Percentiles rank a stretch among this genome's conserved stretches.
phyloP scores from a whole-genome alignment of 2,888 invertebrate species.

The Polydrusus pterygomalis region DNA sequence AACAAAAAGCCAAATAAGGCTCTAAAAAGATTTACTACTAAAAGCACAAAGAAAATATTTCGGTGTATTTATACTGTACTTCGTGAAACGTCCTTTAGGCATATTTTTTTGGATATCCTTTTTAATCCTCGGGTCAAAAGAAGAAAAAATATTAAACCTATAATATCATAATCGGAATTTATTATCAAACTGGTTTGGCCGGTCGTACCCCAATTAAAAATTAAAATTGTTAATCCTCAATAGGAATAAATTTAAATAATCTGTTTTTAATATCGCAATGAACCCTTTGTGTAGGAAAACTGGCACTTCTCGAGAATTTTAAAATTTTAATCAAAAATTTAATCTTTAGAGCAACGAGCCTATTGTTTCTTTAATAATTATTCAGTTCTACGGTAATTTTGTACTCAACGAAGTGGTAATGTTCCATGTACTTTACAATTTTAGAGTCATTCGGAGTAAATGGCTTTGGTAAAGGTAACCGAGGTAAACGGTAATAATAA shows the following conservation, averaged over 20 bases:
- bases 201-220: constrained; percentile 39
- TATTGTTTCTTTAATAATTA: constrained; percentile 53
- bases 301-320: constrained; percentile 41
- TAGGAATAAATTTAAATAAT: constrained; percentile 53
- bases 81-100: not conserved
- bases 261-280: constrained; percentile 52
- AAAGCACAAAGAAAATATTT: no score
- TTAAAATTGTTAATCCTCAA: constrained; percentile 40
- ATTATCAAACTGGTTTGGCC: constrained; percentile 35
- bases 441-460: not conserved
- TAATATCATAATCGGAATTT: constrained; percentile 23
- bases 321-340: constrained; percentile 53
- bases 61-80: no score
- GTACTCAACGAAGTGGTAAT: constrained; percentile 49
- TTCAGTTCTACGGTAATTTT: constrained; percentile 46
- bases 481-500: no score
- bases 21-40: no score
- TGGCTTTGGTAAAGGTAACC: no score
- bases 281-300: constrained; percentile 43
- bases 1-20: no score
- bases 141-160: constrained; percentile 14
- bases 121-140: not conserved
- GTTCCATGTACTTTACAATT: constrained; percentile 34
- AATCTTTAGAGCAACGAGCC: constrained; percentile 44
- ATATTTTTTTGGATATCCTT: not conserved